Conservation (phyloP, 1,140 invertebrate species). For the Drosophila burlai region DNA sequence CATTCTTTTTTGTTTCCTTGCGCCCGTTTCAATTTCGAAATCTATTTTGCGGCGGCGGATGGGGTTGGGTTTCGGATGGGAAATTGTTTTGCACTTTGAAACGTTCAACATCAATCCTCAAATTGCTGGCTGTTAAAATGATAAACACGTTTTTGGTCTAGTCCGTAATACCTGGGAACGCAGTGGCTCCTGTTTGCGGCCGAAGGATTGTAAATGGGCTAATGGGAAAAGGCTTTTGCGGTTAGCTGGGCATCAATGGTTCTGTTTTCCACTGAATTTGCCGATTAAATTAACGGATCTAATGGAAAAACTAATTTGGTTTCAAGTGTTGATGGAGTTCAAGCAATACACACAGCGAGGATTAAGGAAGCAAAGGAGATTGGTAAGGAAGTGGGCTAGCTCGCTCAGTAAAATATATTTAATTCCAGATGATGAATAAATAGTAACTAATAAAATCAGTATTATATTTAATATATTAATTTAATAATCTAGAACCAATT, state of each 20-base stretch:
- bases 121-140: slow-evolving; percentile 52
- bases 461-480: background rate
- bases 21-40: slow-evolving; percentile 63
- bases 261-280: slow-evolving; percentile 11
- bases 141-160: slow-evolving; percentile 45
- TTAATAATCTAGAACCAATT: background rate
- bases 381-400: background rate
- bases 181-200: slow-evolving; percentile 7
- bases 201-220: slow-evolving; percentile 20
- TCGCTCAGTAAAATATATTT: background rate
- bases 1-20: slow-evolving; percentile 8
- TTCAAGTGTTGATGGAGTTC: slow-evolving; percentile 2
- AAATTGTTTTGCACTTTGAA: slow-evolving; percentile 55
- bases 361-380: background rate
- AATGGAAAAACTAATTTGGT: slow-evolving; percentile 20
- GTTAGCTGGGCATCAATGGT: slow-evolving; percentile 12
- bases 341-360: background rate
- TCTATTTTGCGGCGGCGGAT: slow-evolving; percentile 23
- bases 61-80: background rate
- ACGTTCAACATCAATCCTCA: slow-evolving; percentile 54
- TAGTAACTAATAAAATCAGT: background rate
- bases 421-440: background rate
- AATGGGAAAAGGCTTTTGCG: slow-evolving; percentile 28
- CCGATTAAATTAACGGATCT: slow-evolving; percentile 19
- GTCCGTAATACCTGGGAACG: slow-evolving; percentile 16